Percentiles rank a stretch among this genome's conserved stretches.
Evolutionary conservation across 2,113 vertebrate genomes (phyloP).

Genomic region (Rhynchomys soricoides): DNA sequence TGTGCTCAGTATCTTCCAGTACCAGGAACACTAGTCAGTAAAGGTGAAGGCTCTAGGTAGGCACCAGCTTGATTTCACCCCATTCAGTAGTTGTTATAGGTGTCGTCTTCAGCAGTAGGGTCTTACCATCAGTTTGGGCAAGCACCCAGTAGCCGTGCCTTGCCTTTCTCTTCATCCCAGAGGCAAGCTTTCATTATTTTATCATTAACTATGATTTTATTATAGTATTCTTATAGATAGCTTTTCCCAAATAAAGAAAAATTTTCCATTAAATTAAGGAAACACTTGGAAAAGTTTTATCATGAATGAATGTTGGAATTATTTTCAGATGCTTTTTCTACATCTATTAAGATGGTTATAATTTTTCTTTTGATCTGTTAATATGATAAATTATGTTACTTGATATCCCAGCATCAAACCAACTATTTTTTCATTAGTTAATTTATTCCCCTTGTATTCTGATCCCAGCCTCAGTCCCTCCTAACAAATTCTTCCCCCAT

Average conservation of each 20-base stretch:
- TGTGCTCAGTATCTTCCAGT: not conserved
- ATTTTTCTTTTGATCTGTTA: not conserved
- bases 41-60: not conserved
- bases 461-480: too few relatives aligned
- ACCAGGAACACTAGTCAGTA: not conserved
- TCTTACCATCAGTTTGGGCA: not conserved
- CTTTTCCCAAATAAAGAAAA: not conserved
- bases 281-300: not conserved
- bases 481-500: too few relatives aligned
- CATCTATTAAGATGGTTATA: not conserved
- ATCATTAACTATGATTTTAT: conserved; percentile 7
- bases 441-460: too few relatives aligned
- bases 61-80: not conserved
- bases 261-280: conserved; percentile 14
- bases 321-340: not conserved
- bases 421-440: not conserved
- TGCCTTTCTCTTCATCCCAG: not conserved
- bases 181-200: not conserved
- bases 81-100: not conserved
- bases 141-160: not conserved
- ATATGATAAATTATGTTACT: conserved; percentile 1
- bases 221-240: not conserved
- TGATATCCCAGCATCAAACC: conserved; percentile 22
- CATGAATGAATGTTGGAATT: not conserved
- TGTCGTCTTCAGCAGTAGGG: not conserved